Conservation (phyloP, 2,888 invertebrate genomes). For the Ischnura elegans region DNA sequence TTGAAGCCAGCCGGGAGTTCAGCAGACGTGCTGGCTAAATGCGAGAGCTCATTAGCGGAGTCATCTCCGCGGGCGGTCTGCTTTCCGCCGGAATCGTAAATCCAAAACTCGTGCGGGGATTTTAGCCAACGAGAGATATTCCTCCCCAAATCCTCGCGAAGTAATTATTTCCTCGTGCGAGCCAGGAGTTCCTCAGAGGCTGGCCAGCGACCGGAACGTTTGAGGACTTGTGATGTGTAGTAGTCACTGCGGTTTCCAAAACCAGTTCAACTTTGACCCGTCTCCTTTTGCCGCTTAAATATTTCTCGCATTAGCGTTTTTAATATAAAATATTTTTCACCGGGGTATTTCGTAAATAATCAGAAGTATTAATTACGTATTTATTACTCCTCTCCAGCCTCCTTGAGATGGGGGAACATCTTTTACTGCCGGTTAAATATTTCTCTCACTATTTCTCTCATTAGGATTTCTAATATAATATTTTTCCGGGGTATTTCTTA, state of each 20-base stretch:
- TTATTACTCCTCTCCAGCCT: no score
- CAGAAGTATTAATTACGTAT: no score
- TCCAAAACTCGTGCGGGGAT: neutral
- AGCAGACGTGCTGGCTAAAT: neutral
- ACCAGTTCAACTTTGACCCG: no score
- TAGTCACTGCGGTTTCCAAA: neutral
- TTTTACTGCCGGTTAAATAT: no score
- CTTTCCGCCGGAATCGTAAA: neutral
- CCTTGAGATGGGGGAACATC: no score
- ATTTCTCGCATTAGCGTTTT: no score
- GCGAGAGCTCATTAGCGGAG: conserved; percentile 6
- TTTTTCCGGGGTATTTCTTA: no score
- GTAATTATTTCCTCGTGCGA: neutral
- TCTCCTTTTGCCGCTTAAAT: no score
- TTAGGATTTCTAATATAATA: no score
- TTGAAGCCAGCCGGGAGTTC: neutral
- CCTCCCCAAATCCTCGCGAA: neutral
- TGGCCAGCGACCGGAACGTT: neutral
- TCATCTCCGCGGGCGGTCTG: neutral
- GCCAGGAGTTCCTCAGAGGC: neutral
- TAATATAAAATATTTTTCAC: no score
- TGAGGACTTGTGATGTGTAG: neutral
- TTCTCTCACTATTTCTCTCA: no score
- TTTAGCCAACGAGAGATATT: neutral
- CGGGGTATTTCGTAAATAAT: no score